Conservation (phyloP, 2,797 vertebrate genomes). For the Miopithecus talapoin region DNA sequence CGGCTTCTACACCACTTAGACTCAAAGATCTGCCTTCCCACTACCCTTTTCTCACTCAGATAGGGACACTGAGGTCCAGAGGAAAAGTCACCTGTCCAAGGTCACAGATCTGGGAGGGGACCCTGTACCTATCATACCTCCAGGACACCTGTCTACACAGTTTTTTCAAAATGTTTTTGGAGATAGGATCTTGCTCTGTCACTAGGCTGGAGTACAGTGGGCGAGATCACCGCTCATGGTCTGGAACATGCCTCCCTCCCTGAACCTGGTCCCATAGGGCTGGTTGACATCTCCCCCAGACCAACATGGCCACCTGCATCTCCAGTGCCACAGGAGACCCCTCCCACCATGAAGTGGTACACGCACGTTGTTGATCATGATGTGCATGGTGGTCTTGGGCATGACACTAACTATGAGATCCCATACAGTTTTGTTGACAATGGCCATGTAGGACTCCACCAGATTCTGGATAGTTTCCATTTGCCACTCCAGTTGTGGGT, state of each 20-base stretch:
- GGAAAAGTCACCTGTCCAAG: background rate
- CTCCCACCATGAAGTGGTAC: rapidly evolving
- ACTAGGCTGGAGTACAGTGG: too few relatives aligned
- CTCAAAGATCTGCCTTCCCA: background rate
- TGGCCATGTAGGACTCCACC: conserved; percentile 96
- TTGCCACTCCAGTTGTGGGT: conserved; percentile 97
- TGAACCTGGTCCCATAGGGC: background rate
- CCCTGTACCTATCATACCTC: background rate
- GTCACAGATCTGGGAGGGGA: background rate
- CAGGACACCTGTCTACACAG: background rate
- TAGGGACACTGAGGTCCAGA: background rate
- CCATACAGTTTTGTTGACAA: conserved; percentile 95
- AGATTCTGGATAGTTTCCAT: conserved; percentile 97
- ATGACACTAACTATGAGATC: conserved; percentile 87
- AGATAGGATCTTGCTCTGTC: background rate
- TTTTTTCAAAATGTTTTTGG: background rate
- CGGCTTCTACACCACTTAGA: background rate
- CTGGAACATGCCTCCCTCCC: background rate
- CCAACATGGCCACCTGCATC: background rate
- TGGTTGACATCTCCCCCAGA: background rate
- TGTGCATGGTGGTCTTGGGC: conserved; percentile 97
- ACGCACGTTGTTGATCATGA: conserved; percentile 97
- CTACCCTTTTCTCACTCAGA: background rate
- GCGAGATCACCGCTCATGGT: background rate
- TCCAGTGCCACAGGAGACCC: too few relatives aligned